Base-by-base conservation (phyloP, 2,888 invertebrate genomes). In the Euplagia quadripunctaria region DNA sequence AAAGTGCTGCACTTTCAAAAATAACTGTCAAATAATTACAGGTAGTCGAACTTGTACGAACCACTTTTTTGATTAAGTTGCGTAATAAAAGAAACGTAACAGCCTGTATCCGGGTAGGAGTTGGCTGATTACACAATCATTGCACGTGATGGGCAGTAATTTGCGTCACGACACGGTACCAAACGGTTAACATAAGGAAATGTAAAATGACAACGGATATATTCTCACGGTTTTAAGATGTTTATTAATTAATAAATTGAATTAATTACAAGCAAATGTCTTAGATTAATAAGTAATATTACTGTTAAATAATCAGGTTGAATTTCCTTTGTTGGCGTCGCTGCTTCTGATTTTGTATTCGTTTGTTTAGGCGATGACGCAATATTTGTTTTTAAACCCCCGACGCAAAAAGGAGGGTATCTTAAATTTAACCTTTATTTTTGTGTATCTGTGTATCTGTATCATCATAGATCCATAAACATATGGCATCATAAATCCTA, bases 21-120 rank as follows among this genome's bases (percentile, higher is more conserved):
- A 20, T 51, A 71, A 75, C 69, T n/a, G 69, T 65, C 43, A 65
- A 72, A 63, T 69, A 71, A 75, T 69, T 63, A 43, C 49, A 64
- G 4, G 51, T 61, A 41, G 20, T 69, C 68, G 65, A 20, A 49
- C 17, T 64, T 51, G 63, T 31, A n/a, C 8, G 41, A 69, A 72
- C 65, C 52, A 31, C 68, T 63, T 72, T n/a, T 74, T 75, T 70
- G 66, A 70, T 70, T 67, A 14, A 66, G 67, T 75, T 75, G 43
- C 70, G 58, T 70, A 75, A 75, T 63, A 46, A 66, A 67, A 66
- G 72, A 65, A 69, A 64, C 68, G 65, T 69, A 71, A 71, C 70
- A 65, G 63, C 12, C 70, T 52, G 75, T 49, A 72, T 75, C 72
- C 75, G 75, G 75, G 75, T 75, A 67, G 63, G 69, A 65, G 73